Conservation (phyloP, 2,888 invertebrate species). For the Achlya flavicornis region DNA sequence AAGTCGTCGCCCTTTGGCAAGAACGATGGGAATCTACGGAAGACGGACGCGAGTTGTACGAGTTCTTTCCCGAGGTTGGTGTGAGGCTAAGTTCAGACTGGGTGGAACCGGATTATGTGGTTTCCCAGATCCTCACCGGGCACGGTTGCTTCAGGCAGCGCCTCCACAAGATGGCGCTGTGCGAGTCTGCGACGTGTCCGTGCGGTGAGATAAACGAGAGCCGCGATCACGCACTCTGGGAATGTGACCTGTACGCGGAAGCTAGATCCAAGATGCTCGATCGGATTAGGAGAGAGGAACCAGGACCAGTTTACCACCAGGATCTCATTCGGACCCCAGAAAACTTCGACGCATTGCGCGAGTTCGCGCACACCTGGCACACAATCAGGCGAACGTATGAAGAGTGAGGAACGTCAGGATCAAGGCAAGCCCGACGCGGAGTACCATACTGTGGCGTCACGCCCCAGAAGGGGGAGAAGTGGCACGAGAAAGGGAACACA, state of each 20-base stretch:
- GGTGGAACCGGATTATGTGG: conserved; percentile 33
- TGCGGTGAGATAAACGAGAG: conserved; percentile 16
- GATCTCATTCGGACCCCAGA: conserved; percentile 16
- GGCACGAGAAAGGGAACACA: background rate
- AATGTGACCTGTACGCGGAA: conserved; percentile 14
- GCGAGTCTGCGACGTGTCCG: conserved; percentile 16
- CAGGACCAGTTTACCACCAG: conserved; percentile 9
- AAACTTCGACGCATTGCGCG: conserved; percentile 12
- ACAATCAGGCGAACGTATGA: background rate
- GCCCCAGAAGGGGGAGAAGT: conserved; percentile 17
- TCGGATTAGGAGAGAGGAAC: conserved; percentile 4
- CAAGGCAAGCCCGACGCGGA: conserved; percentile 9
- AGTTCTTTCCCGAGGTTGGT: conserved; percentile 34
- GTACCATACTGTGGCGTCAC: conserved; percentile 4
- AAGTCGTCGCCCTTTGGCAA: conserved; percentile 27
- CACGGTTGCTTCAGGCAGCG: conserved; percentile 32
- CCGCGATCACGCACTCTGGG: conserved; percentile 16
- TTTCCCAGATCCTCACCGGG: conserved; percentile 30
- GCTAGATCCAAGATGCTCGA: conserved; percentile 7
- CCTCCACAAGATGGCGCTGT: conserved; percentile 22
- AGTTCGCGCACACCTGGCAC: conserved; percentile 15
- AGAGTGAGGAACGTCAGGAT: background rate
- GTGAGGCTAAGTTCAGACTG: conserved; percentile 22
- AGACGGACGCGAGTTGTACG: conserved; percentile 27
- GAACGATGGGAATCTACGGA: conserved; percentile 23